Base-by-base conservation (phyloP, 2,113 vertebrate species). In the Glaucomys volans region DNA sequence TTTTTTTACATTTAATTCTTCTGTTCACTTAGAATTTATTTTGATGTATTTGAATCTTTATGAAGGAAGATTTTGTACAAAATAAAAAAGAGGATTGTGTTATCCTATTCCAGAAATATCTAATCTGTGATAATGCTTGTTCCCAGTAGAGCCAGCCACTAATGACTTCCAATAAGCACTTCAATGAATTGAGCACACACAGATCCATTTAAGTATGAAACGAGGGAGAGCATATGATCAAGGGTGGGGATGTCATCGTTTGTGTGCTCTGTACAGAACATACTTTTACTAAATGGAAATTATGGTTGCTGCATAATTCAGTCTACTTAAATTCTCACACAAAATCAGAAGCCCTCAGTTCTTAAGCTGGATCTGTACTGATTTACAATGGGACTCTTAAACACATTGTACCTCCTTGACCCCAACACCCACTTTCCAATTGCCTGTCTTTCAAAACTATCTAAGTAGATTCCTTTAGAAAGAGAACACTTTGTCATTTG, bases 361-460 rank as follows among this genome's bases (percentile, higher is more conserved):
- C 91, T 62, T 95, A 67, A 84, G 57, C 79, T 86, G 67, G 42
- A 30, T 54, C 67, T 44, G 32, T 35, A 76, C 40, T 82, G 54
- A 50, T 37, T 95, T 67, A 90, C 24, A 87, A 76, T 67, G 71
- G 30, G 89, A 90, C 64, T 57, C 42, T 91, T 76, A 81, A 83
- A 64, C 52, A 71, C 2, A 20, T 13, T 42, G 30, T 32, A 52
- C 67, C 57, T 82, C 74, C 59, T 90, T 83, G 89, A 94, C 67
- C 42, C 42, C 42, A 57, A 37, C 72, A 72, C 24, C 52, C 67
- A 88, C 72, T 86, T 93, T 54, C 47, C 28, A 77, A 86, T 14
- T 81, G 71, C n/a, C 22, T 67, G 16, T 57, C 66, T 97, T 96
- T 97, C 77, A 96, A 93, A 95, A 77, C 66, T 64, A 35, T 42